Base-by-base conservation (phyloP, 2,797 vertebrate species). In the Scolopax bukidnonensis region DNA sequence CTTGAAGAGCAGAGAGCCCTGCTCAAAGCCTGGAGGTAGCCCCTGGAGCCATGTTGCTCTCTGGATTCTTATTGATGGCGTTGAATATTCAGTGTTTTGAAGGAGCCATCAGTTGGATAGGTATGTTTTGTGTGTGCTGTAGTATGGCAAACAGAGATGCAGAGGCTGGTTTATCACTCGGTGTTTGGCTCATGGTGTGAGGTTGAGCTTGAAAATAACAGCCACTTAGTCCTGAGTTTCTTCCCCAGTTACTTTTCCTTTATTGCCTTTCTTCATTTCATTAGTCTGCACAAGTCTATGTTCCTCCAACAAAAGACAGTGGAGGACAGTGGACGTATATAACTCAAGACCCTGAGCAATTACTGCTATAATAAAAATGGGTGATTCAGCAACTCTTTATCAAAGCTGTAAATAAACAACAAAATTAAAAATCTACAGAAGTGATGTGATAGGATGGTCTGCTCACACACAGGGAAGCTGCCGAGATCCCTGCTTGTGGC, bases 1-100 rank as follows among this genome's bases (percentile, higher is more conserved):
- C 56, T 70, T 59, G 65, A 82, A 47, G 47, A 75, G 32, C 32
- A 53, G 51, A 63, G 18, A 5, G 3, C 33, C 50, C 19, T 61
- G 32, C 43, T 79, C 50, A 61, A 71, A 89, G 54, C 7, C 12
- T 16, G 77, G 51, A 51, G 23, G 32, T 2, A 14, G 18, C 23
- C 89, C 32, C 68, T n/a, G 27, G 30, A 60, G 24, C 65, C 56
- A 65, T 65, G 60, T 17, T 65, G 54, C 69, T 76, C 4, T 48
- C 63, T 79, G 32, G 54, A 51, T 20, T 92, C 89, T 63, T 82
- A 54, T 12, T 75, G 28, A 38, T 89, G 64, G 38, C 21, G 11
- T 68, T 83, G 76, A 84, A 73, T 73, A 82, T 30, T 93, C 23
- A 71, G 43, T 43, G 28, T 86, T 93, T 67, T 73, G 54, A 68